phyloP scores from a whole-genome alignment of 2,113 vertebrate species.

The Bujurquina vittata region DNA sequence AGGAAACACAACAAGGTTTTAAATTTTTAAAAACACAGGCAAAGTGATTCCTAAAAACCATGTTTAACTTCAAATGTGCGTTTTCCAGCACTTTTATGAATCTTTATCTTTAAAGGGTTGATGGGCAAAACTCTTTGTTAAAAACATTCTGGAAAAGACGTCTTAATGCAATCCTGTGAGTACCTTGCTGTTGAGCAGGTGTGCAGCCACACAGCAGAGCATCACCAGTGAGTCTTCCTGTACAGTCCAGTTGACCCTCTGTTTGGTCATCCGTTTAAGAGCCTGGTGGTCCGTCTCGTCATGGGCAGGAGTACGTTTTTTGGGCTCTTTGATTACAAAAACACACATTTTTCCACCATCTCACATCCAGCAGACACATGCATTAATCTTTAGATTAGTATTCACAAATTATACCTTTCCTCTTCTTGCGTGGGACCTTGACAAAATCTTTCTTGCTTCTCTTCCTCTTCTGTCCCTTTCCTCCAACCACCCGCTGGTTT shows the following conservation, averaged over 20 bases:
- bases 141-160: background rate
- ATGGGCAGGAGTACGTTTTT: constrained; percentile 77
- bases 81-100: too few species aligned
- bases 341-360: background rate
- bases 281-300: constrained; percentile 91
- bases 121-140: background rate
- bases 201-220: constrained; percentile 91
- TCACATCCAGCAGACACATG: background rate
- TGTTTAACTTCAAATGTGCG: too few species aligned
- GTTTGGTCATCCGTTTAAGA: constrained; percentile 90
- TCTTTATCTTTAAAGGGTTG: too few species aligned
- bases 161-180: background rate
- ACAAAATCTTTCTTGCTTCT: constrained; percentile 60
- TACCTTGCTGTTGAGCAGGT: constrained; percentile 92
- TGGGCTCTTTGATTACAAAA: constrained; percentile 44
- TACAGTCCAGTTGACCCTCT: constrained; percentile 90
- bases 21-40: too few species aligned
- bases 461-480: constrained; percentile 69
- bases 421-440: constrained; percentile 62
- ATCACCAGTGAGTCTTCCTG: constrained; percentile 94
- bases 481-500: constrained; percentile 69
- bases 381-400: rapidly evolving
- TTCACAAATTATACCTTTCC: constrained; percentile 44
- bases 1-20: too few species aligned
- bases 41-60: too few species aligned